phyloP scores from a whole-genome alignment of 2,797 vertebrate genomes.

The Mormyrus hasselquistii region DNA sequence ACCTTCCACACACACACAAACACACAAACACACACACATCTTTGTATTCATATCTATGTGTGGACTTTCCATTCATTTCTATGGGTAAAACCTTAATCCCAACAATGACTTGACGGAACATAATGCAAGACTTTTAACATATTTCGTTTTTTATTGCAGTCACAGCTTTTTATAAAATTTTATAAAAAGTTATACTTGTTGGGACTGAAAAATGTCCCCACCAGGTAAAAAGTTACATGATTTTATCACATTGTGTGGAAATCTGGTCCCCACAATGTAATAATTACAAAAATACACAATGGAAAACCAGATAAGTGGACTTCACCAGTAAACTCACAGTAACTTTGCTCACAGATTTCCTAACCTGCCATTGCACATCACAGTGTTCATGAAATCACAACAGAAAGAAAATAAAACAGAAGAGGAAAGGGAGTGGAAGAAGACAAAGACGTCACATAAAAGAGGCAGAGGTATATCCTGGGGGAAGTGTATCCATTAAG shows the following conservation, averaged over 20 bases:
- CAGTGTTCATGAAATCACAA: neutral
- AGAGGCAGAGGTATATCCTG: neutral
- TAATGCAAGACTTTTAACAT: neutral
- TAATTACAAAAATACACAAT: neutral
- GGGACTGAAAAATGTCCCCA: neutral
- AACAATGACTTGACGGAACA: neutral
- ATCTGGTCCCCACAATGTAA: neutral
- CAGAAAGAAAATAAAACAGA: neutral
- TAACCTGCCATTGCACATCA: constrained; percentile 5
- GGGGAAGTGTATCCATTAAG: constrained; percentile 16
- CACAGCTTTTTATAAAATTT: neutral
- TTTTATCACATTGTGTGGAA: neutral
- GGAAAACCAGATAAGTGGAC: neutral
- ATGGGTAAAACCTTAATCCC: neutral
- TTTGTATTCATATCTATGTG: neutral
- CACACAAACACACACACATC: too few species aligned
- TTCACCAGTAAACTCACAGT: neutral
- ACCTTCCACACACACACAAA: constrained; percentile 56
- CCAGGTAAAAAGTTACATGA: neutral
- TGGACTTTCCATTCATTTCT: neutral
- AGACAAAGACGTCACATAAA: neutral
- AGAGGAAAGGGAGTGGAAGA: neutral
- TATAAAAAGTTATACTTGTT: neutral
- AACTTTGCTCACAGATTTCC: neutral
- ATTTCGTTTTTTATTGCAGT: neutral